A percentile compares a stretch with the other conserved stretches of the same genome.
phyloP scores from a whole-genome alignment of 2,113 vertebrate genomes.

The Diglossa brunneiventris region DNA sequence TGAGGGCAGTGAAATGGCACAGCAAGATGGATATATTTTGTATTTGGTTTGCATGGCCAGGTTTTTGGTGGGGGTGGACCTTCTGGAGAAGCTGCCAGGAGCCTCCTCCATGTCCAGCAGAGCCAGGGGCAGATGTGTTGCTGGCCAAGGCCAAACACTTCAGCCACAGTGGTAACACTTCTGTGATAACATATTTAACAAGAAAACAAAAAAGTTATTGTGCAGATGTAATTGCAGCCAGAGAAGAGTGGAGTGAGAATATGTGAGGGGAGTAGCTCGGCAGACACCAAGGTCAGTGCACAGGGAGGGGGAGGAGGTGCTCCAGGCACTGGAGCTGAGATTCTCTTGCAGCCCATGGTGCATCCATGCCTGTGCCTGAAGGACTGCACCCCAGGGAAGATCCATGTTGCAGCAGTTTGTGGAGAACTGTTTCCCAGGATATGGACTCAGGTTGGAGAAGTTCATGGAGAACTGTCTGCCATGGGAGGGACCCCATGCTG shows the following conservation, averaged over 20 bases:
- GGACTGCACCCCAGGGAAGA: not conserved
- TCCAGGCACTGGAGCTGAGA: not conserved
- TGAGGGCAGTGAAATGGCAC: too few species aligned
- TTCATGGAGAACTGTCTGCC: not conserved
- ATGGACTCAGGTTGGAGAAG: accelerated
- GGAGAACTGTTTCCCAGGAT: not conserved
- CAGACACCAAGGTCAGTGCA: not conserved
- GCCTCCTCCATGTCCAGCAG: not conserved
- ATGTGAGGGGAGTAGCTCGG: not conserved
- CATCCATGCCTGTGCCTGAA: not conserved
- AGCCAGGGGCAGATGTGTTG: not conserved
- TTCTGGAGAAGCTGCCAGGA: not conserved
- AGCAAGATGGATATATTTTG: accelerated
- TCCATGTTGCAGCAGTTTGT: not conserved
- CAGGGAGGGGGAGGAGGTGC: not conserved
- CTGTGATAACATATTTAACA: not conserved
- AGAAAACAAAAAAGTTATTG: not conserved
- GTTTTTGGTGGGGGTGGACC: accelerated
- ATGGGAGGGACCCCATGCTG: not conserved
- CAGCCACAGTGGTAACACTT: not conserved
- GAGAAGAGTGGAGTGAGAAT: not conserved
- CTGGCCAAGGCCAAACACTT: not conserved
- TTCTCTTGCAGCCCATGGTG: not conserved
- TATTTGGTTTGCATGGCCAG: not conserved
- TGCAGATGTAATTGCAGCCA: not conserved